A percentile compares a stretch with the other conserved stretches of the same genome.
Conservation (phyloP, 2,113 vertebrate species). For the Stictonetta naevosa region DNA sequence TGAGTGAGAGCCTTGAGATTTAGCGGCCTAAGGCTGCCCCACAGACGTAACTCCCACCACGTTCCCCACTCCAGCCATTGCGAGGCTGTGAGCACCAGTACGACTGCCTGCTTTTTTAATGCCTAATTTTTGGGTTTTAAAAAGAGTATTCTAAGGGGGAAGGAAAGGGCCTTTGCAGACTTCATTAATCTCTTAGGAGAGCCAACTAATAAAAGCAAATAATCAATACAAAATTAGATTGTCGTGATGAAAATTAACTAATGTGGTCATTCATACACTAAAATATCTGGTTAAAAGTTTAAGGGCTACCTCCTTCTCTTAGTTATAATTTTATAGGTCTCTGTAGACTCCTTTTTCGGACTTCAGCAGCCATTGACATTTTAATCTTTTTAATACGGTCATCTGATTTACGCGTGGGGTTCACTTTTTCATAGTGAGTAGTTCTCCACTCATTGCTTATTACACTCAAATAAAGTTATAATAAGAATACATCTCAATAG, state of each 20-base stretch:
- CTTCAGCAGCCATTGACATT: slow-evolving; percentile 80
- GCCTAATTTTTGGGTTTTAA: slow-evolving; percentile 30
- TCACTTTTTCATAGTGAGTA: slow-evolving; percentile 47
- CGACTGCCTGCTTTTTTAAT: neutral
- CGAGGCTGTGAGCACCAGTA: slow-evolving; percentile 35
- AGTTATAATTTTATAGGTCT: slow-evolving; percentile 79
- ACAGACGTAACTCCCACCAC: slow-evolving; percentile 28
- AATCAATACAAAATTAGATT: slow-evolving; percentile 79
- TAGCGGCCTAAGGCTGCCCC: slow-evolving; percentile 16
- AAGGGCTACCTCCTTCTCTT: slow-evolving; percentile 73
- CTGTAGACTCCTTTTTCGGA: slow-evolving; percentile 76
- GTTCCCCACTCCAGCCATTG: neutral
- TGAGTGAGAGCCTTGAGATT: slow-evolving; percentile 14
- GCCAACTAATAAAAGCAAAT: slow-evolving; percentile 73
- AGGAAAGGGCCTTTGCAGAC: slow-evolving; percentile 21
- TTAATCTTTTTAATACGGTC: slow-evolving; percentile 83
- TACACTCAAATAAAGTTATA: slow-evolving; percentile 77
- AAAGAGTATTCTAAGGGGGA: slow-evolving; percentile 15
- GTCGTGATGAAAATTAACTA: slow-evolving; percentile 75
- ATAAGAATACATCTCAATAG: slow-evolving; percentile 72
- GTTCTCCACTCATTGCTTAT: slow-evolving; percentile 63
- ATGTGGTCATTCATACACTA: slow-evolving; percentile 74
- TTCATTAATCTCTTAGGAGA: slow-evolving; percentile 72
- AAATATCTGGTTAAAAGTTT: slow-evolving; percentile 78
- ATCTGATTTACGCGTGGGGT: slow-evolving; percentile 76